Evolutionary conservation across 2,797 vertebrate genomes (phyloP).

Genomic region (Lycodopsis pacificus): DNA sequence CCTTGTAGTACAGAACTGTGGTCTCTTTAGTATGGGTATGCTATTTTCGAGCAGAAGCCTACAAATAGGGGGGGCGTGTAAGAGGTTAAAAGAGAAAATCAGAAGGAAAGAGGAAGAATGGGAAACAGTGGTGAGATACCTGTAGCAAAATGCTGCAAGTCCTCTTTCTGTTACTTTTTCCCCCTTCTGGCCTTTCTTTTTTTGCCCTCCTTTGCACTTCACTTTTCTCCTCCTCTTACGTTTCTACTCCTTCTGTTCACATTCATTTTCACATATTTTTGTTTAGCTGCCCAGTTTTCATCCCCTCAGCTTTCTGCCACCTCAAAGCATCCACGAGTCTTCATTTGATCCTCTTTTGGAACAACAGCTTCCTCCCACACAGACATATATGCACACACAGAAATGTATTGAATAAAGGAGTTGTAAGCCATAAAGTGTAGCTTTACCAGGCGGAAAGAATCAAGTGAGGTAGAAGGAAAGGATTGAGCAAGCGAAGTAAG

Average conservation of each 20-base stretch:
- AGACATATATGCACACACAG: constrained; percentile 19
- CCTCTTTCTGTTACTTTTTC: constrained; percentile 13
- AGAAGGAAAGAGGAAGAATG: constrained; percentile 28
- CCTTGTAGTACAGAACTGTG: too few relatives aligned
- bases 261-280: constrained; percentile 27
- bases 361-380: constrained; percentile 39
- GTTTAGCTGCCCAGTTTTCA: constrained; percentile 23
- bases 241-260: constrained; percentile 19
- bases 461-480: constrained; percentile 27
- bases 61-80: too few relatives aligned
- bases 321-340: constrained; percentile 52
- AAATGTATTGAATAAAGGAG: constrained; percentile 38
- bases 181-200: constrained; percentile 11
- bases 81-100: constrained; percentile 59
- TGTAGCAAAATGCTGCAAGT: constrained; percentile 5
- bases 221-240: constrained; percentile 24
- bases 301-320: constrained; percentile 30
- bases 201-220: constrained; percentile 18
- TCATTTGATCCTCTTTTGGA: constrained; percentile 55
- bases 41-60: too few relatives aligned
- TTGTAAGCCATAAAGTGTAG: constrained; percentile 34
- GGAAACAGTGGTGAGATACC: neutral
- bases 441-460: constrained; percentile 44
- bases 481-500: constrained; percentile 21
- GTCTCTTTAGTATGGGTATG: too few relatives aligned